Conservation (phyloP, 1,140 invertebrate species). For the Hyphantria cunea region DNA sequence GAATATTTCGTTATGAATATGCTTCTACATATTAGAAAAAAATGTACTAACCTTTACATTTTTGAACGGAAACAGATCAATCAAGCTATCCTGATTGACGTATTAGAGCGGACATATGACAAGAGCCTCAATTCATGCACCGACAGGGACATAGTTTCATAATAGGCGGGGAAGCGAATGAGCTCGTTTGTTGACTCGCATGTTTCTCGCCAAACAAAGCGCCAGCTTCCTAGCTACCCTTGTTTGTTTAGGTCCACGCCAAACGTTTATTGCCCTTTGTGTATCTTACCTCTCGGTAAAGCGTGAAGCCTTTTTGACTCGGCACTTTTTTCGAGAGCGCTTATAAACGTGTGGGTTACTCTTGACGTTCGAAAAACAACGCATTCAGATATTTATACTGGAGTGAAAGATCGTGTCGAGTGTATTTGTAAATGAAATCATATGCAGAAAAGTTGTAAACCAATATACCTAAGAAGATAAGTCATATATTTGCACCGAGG, state of each 20-base stretch:
- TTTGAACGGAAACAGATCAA: too few relatives aligned
- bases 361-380: constrained; percentile 43
- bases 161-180: constrained; percentile 35
- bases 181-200: constrained; percentile 66
- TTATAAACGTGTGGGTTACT: constrained; percentile 69
- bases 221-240: constrained; percentile 77
- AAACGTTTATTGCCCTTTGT: constrained; percentile 77
- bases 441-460: constrained; percentile 1
- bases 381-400: constrained; percentile 40
- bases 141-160: constrained; percentile 30
- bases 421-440: constrained; percentile 36
- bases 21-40: too few relatives aligned
- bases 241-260: constrained; percentile 78
- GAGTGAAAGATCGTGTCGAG: constrained; percentile 9
- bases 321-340: constrained; percentile 76
- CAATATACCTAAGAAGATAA: too few relatives aligned
- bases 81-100: constrained; percentile 30
- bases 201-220: constrained; percentile 77
- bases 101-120: constrained; percentile 42
- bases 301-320: constrained; percentile 79
- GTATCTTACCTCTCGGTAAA: constrained; percentile 70
- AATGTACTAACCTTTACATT: too few relatives aligned
- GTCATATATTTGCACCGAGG: constrained; percentile 27
- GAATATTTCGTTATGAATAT: too few relatives aligned
- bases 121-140: constrained; percentile 12